These are phyloP conservation scores for Protonemura montana DNA, from an alignment of 2,888 invertebrate species.

Conservation along the genomic window DNA sequence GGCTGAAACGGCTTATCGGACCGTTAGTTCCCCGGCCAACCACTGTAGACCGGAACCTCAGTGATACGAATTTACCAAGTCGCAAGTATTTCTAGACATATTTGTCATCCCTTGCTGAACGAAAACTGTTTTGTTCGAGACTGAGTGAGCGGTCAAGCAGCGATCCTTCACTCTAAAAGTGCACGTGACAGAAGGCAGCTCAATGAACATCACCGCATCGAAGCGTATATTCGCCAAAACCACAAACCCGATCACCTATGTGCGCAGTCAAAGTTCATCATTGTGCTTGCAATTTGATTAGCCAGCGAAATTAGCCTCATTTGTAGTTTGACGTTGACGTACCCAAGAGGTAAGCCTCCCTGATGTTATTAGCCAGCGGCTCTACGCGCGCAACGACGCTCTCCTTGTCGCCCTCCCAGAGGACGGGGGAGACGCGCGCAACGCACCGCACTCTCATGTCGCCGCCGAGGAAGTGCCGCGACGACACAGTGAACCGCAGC, in stretches of 20 bases:
- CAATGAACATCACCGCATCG: background rate
- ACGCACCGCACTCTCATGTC: conserved; percentile 70
- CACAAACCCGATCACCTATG: background rate
- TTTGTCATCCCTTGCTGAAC: background rate
- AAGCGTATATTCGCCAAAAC: background rate
- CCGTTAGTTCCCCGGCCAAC: too few species aligned
- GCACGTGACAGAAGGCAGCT: background rate
- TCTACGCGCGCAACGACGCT: conserved; percentile 66
- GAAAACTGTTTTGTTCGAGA: background rate
- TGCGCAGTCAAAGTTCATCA: background rate
- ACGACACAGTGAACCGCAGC: conserved; percentile 64
- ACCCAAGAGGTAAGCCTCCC: conserved; percentile 70
- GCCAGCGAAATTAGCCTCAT: background rate
- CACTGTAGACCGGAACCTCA: too few species aligned
- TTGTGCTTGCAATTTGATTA: background rate
- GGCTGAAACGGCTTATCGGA: too few species aligned
- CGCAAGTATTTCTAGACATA: too few species aligned
- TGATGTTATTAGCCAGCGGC: conserved; percentile 64
- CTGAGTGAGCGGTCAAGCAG: background rate
- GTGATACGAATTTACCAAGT: too few species aligned
- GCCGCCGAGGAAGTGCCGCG: conserved; percentile 66
- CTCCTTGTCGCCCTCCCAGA: conserved; percentile 68
- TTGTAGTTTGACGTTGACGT: conserved; percentile 53
- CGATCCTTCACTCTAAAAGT: background rate
- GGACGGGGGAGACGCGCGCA: conserved; percentile 67